Percentiles rank a stretch among this genome's conserved stretches.
These are phyloP conservation scores for Thymelicus lineola DNA, from an alignment of 2,888 invertebrate genomes.

Conservation along the genomic window DNA sequence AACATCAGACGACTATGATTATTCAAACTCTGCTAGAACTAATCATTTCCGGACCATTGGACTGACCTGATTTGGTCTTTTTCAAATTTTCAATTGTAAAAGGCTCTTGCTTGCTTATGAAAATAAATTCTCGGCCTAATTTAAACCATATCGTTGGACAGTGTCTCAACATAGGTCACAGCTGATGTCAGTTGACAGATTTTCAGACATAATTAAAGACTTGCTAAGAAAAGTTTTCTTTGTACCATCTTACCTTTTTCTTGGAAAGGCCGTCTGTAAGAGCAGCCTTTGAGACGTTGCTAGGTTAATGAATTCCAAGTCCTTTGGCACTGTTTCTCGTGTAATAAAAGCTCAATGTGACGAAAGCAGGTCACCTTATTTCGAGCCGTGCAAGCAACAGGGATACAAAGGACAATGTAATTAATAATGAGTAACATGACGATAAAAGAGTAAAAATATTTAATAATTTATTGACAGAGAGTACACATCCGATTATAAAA, in stretches of 20 bases:
- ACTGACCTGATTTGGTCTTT: too few relatives aligned
- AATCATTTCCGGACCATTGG: too few relatives aligned
- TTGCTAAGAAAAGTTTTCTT: too few relatives aligned
- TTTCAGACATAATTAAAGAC: background rate
- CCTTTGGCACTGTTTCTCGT: background rate
- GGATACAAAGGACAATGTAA: background rate
- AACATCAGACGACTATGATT: too few relatives aligned
- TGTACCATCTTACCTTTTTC: background rate
- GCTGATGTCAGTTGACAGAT: background rate
- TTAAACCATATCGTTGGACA: too few relatives aligned
- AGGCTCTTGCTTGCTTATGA: too few relatives aligned
- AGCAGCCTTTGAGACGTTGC: constrained; percentile 2
- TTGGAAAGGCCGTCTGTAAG: background rate
- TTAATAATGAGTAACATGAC: background rate
- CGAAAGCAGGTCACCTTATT: constrained; percentile 10
- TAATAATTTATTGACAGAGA: too few relatives aligned
- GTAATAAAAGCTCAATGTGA: constrained; percentile 2
- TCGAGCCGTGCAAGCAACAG: background rate
- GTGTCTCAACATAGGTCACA: too few relatives aligned
- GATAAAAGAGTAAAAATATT: background rate
- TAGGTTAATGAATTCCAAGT: constrained; percentile 8
- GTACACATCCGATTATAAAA: too few relatives aligned
- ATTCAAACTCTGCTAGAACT: too few relatives aligned
- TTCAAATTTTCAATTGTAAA: too few relatives aligned
- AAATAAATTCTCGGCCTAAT: too few relatives aligned